Evolutionary conservation across 1,140 invertebrate species (phyloP).

Genomic region (Drosophila kurseongensis): DNA sequence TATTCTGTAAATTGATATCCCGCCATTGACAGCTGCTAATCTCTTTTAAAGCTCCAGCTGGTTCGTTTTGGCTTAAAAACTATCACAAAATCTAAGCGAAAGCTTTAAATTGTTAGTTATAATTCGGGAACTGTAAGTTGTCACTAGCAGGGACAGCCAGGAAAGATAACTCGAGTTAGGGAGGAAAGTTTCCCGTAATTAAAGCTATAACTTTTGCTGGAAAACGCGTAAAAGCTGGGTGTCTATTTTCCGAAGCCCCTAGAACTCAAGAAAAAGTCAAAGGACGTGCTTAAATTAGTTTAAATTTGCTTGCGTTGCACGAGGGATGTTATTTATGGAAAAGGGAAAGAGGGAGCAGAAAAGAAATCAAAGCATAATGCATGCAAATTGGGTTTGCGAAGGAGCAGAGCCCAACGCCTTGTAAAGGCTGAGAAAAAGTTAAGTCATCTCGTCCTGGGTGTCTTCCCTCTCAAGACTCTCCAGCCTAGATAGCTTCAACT

Average conservation of each 20-base stretch:
- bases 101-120: background rate
- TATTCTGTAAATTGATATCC: slow-evolving; percentile 30
- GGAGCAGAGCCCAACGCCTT: too few species aligned
- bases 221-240: slow-evolving; percentile 1
- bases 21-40: slow-evolving; percentile 17
- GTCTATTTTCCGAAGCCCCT: background rate
- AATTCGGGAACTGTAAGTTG: background rate
- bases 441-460: slow-evolving; percentile 5
- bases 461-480: background rate
- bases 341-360: background rate
- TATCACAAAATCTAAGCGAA: background rate
- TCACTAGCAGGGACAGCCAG: background rate
- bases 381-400: slow-evolving; percentile 63
- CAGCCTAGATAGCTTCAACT: slow-evolving; percentile 16
- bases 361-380: slow-evolving; percentile 38
- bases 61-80: too few species aligned
- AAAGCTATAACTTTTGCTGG: slow-evolving; percentile 44
- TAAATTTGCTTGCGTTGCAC: slow-evolving; percentile 20
- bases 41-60: background rate
- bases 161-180: background rate
- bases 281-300: slow-evolving; percentile 54
- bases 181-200: slow-evolving; percentile 34
- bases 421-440: background rate
- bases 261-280: slow-evolving; percentile 28
- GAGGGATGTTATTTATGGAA: background rate